A percentile compares a stretch with the other conserved stretches of the same genome.
Conservation (phyloP, 2,888 invertebrate genomes). For the Acanthosepion lycidas region DNA sequence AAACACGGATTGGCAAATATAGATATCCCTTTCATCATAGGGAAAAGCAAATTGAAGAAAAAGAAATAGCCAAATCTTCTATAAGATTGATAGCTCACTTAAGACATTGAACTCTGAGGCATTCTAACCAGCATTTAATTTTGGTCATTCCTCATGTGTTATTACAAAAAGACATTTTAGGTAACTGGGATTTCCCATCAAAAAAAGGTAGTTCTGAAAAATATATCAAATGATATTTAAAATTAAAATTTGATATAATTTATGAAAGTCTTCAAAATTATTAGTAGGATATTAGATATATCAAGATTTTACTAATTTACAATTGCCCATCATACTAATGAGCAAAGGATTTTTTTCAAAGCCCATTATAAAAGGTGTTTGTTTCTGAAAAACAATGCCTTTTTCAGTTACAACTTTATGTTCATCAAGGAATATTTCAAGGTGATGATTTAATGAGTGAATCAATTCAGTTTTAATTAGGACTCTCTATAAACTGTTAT, state of each 20-base stretch:
- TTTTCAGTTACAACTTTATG: too few relatives aligned
- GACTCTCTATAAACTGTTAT: too few relatives aligned
- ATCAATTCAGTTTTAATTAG: too few relatives aligned
- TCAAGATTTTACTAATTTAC: too few relatives aligned
- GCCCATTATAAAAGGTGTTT: too few relatives aligned
- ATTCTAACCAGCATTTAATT: neutral
- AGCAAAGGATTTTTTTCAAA: too few relatives aligned
- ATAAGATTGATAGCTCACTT: neutral
- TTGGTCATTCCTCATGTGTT: neutral
- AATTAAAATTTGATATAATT: neutral
- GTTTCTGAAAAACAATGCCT: too few relatives aligned
- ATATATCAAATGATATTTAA: neutral
- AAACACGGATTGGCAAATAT: neutral
- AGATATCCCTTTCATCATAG: slow-evolving; percentile 6
- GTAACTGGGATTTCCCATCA: neutral
- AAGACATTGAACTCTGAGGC: neutral
- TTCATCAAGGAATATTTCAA: too few relatives aligned
- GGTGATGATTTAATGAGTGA: too few relatives aligned
- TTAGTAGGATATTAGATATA: too few relatives aligned
- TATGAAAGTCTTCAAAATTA: too few relatives aligned
- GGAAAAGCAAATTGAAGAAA: neutral
- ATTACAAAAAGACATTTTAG: neutral
- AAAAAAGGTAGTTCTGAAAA: neutral
- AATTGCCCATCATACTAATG: too few relatives aligned
- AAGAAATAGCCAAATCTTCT: slow-evolving; percentile 4